Evolutionary conservation across 2,797 vertebrate genomes (phyloP).

Genomic region (Mallotus villosus): DNA sequence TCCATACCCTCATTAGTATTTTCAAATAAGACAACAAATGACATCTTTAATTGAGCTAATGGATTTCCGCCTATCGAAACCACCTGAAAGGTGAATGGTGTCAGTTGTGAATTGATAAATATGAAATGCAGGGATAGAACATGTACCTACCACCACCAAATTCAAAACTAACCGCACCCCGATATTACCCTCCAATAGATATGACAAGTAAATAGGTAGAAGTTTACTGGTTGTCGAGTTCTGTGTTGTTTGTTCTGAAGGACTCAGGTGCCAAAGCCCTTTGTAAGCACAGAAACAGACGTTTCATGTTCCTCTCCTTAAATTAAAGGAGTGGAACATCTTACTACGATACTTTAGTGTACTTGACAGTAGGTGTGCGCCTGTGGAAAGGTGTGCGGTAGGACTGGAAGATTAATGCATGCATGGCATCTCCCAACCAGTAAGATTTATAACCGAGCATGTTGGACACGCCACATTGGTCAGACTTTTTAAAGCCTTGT

Average conservation of each 20-base stretch:
- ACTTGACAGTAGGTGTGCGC: constrained; percentile 7
- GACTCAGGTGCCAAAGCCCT: constrained; percentile 53
- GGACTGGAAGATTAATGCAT: constrained; percentile 60
- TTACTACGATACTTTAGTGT: constrained; percentile 61
- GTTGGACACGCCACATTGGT: constrained; percentile 54
- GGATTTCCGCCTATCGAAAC: background rate
- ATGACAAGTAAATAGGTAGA: constrained; percentile 48
- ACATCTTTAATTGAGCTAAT: background rate
- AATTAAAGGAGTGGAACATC: constrained; percentile 74
- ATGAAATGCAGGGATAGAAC: background rate
- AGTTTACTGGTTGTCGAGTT: constrained; percentile 52
- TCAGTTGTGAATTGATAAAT: background rate
- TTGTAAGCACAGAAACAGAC: constrained; percentile 62
- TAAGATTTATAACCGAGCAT: constrained; percentile 66
- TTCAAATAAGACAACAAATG: constrained; percentile 2
- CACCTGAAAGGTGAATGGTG: background rate
- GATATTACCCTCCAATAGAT: background rate
- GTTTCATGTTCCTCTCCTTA: constrained; percentile 65
- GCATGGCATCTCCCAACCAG: constrained; percentile 66
- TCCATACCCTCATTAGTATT: constrained; percentile 3
- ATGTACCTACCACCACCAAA: background rate
- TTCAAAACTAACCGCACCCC: background rate
- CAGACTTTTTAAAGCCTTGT: constrained; percentile 58
- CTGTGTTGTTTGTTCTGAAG: constrained; percentile 61
- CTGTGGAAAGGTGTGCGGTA: constrained; percentile 64